A percentile compares a stretch with the other conserved stretches of the same genome.
These are phyloP conservation scores for Empis livida DNA, from an alignment of 2,888 invertebrate species.

Conservation along the genomic window DNA sequence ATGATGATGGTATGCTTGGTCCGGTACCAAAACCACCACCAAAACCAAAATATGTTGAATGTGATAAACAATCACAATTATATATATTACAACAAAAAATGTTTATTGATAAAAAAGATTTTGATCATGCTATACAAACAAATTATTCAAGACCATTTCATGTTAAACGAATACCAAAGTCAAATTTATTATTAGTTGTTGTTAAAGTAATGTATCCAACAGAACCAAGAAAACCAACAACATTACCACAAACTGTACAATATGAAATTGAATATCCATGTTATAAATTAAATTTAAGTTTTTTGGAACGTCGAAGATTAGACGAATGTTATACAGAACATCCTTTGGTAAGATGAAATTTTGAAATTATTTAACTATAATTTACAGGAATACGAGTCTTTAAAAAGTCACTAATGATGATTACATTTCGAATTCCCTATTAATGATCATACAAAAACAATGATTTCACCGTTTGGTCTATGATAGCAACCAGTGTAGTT, in stretches of 20 bases:
- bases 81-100: constrained; percentile 52
- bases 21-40: constrained; percentile 26
- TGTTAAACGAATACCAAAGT: constrained; percentile 58
- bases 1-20: constrained; percentile 12
- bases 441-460: too few species aligned
- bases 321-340: constrained; percentile 68
- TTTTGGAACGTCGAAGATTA: constrained; percentile 50
- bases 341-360: constrained; percentile 42
- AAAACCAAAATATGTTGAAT: constrained; percentile 39
- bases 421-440: too few species aligned
- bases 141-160: constrained; percentile 49
- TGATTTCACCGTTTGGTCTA: too few species aligned
- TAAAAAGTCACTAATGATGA: too few species aligned
- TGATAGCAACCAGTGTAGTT: too few species aligned
- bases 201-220: constrained; percentile 44
- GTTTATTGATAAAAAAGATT: constrained; percentile 32
- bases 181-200: constrained; percentile 65
- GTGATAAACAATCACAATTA: constrained; percentile 58
- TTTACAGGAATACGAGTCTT: too few species aligned
- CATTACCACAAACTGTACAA: constrained; percentile 38
- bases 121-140: constrained; percentile 31
- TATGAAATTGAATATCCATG: constrained; percentile 51
- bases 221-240: constrained; percentile 35
- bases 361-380: too few species aligned
- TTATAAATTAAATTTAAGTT: constrained; percentile 60